Evolutionary conservation across 2,113 vertebrate species (phyloP).

Genomic region (Trachemys scripta): DNA sequence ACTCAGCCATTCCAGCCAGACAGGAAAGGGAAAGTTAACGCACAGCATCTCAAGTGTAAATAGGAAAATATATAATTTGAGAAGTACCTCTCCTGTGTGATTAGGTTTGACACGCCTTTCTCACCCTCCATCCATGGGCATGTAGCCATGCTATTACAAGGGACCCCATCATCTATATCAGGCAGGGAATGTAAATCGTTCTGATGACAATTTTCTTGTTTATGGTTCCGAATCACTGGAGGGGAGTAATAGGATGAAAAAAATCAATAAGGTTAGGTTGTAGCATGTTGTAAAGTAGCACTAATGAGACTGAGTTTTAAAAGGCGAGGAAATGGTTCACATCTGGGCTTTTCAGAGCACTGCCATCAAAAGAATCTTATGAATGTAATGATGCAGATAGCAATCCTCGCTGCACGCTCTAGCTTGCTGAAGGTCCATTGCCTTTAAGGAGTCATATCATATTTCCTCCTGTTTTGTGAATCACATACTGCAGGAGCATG

Average conservation of each 20-base stretch:
- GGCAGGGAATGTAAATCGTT: background rate
- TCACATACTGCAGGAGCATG: background rate
- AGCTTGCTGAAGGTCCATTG: background rate
- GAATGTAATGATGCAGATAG: conserved; percentile 68
- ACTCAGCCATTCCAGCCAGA: background rate
- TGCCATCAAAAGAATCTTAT: background rate
- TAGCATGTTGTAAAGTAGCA: conserved; percentile 79
- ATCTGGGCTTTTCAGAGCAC: background rate
- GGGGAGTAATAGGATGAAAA: conserved; percentile 74
- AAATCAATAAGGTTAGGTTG: conserved; percentile 79
- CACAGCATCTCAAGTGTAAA: background rate
- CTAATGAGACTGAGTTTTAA: conserved; percentile 80
- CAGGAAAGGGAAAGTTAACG: background rate
- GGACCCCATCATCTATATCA: fast-evolving
- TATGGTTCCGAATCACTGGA: conserved; percentile 44
- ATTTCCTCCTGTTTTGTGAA: background rate
- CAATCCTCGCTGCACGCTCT: background rate
- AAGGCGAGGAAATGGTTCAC: conserved; percentile 76
- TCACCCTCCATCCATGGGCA: background rate
- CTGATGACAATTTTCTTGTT: conserved; percentile 9
- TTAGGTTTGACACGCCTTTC: too few relatives aligned
- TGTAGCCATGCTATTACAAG: background rate
- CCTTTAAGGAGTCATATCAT: background rate
- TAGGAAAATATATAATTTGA: background rate
- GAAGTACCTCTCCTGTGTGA: background rate